Percentiles rank a stretch among this genome's conserved stretches.
Conservation (phyloP, 2,797 vertebrate species). For the Acropternis orthonyx region DNA sequence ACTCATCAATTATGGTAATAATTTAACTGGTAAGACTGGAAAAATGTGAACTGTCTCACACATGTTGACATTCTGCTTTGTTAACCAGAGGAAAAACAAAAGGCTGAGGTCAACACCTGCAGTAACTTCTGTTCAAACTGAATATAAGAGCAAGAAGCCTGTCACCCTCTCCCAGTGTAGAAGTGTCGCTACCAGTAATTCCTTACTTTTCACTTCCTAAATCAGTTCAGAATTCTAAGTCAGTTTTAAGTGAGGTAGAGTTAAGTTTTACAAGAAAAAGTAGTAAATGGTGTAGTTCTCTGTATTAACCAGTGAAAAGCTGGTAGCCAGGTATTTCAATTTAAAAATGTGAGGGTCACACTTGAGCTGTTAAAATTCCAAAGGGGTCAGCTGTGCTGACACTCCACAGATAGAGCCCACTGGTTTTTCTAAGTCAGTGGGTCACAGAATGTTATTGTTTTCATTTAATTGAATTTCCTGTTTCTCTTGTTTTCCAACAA, state of each 20-base stretch:
- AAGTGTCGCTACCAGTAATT: background rate
- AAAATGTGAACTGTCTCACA: slow-evolving; percentile 44
- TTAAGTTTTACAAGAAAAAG: background rate
- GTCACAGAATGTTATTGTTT: background rate
- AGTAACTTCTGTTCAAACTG: slow-evolving; percentile 14
- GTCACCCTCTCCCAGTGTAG: background rate
- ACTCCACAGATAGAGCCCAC: background rate
- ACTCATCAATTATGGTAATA: slow-evolving; percentile 27
- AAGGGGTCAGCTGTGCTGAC: background rate
- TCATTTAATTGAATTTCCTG: background rate
- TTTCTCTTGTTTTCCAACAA: background rate
- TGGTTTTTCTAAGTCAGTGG: background rate
- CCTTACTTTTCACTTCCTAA: background rate
- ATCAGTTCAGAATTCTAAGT: background rate
- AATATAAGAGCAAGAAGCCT: background rate
- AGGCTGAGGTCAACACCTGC: slow-evolving; percentile 36
- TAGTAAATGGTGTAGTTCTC: background rate
- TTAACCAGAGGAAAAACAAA: slow-evolving; percentile 37
- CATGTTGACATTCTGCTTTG: slow-evolving; percentile 55
- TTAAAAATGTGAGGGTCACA: background rate
- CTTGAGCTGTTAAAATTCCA: background rate
- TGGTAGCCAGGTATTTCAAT: background rate
- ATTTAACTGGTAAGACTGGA: slow-evolving; percentile 64
- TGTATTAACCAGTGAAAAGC: background rate
- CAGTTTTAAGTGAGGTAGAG: background rate